These are phyloP conservation scores for Neoniphon sammara DNA, from an alignment of 2,797 vertebrate species.

Conservation along the genomic window DNA sequence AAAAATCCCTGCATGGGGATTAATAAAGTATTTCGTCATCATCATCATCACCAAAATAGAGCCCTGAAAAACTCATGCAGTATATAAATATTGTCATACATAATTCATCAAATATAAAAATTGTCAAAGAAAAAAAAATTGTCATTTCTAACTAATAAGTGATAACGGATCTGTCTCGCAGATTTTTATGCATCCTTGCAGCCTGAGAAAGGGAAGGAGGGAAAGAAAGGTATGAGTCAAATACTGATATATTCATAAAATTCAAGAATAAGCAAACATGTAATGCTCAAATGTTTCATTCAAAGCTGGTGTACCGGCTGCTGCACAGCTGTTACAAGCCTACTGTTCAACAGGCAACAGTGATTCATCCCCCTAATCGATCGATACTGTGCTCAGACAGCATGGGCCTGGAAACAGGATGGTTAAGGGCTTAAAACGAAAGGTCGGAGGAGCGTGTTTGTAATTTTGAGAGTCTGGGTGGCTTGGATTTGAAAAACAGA, in stretches of 20 bases:
- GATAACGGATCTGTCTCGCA: background rate
- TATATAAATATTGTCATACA: too few relatives aligned
- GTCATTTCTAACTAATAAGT: too few relatives aligned
- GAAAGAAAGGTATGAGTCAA: background rate
- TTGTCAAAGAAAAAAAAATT: too few relatives aligned
- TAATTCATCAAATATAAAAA: too few relatives aligned
- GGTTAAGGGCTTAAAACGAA: background rate
- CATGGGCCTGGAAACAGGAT: background rate
- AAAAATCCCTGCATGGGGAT: too few relatives aligned
- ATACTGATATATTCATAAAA: background rate
- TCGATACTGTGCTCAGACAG: constrained; percentile 20
- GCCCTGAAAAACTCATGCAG: too few relatives aligned
- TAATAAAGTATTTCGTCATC: too few relatives aligned
- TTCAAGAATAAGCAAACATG: constrained; percentile 29
- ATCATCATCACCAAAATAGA: too few relatives aligned
- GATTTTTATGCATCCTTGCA: background rate
- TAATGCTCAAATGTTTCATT: constrained; percentile 1
- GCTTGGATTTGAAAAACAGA: background rate
- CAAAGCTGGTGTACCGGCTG: background rate
- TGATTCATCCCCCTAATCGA: constrained; percentile 15
- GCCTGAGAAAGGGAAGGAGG: background rate
- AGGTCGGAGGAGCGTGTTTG: constrained; percentile 10
- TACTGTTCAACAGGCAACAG: background rate
- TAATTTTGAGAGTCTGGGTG: background rate
- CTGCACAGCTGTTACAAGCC: background rate